Conservation (phyloP, 2,888 invertebrate species). For the Homarus gammarus region DNA sequence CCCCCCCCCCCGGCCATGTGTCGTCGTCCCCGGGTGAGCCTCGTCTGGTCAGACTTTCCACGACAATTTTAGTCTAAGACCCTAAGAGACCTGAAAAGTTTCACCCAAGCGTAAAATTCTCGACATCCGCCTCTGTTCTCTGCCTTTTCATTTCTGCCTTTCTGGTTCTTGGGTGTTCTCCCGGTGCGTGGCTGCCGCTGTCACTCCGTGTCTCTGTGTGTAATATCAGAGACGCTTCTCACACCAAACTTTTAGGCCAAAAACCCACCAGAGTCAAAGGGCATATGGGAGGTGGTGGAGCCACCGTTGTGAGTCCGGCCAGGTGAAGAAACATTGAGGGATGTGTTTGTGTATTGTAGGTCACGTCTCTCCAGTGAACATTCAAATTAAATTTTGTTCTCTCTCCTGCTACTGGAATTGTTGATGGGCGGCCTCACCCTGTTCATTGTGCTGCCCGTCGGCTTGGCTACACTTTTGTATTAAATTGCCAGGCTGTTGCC, state of each 20-base stretch:
- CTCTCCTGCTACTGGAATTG: background rate
- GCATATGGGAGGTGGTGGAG: background rate
- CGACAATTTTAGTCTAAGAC: background rate
- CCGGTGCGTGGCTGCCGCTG: background rate
- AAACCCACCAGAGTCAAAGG: slow-evolving; percentile 4
- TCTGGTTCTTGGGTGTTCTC: background rate
- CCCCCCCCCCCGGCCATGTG: no score
- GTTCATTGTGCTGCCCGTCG: slow-evolving; percentile 41
- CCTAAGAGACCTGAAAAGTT: slow-evolving; percentile 44
- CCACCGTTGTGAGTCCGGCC: background rate
- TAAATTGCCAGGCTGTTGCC: slow-evolving; percentile 28
- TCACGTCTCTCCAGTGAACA: slow-evolving; percentile 24
- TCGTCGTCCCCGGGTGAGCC: background rate
- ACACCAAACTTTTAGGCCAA: slow-evolving; percentile 17
- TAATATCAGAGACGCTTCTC: slow-evolving; percentile 35
- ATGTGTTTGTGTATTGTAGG: slow-evolving; percentile 17
- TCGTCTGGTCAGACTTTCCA: background rate
- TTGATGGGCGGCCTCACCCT: slow-evolving; percentile 18
- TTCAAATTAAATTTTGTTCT: slow-evolving; percentile 17
- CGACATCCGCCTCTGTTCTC: slow-evolving; percentile 45
- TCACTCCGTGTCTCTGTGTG: slow-evolving; percentile 21
- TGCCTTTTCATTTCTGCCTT: slow-evolving; percentile 22
- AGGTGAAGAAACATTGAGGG: background rate
- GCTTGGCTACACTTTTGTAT: slow-evolving; percentile 38
- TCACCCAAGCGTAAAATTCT: slow-evolving; percentile 47